Evolutionary conservation across 2,888 invertebrate species (phyloP), one percentile per base, ranked within the genome.

Genomic region (Lithophane socia): DNA sequence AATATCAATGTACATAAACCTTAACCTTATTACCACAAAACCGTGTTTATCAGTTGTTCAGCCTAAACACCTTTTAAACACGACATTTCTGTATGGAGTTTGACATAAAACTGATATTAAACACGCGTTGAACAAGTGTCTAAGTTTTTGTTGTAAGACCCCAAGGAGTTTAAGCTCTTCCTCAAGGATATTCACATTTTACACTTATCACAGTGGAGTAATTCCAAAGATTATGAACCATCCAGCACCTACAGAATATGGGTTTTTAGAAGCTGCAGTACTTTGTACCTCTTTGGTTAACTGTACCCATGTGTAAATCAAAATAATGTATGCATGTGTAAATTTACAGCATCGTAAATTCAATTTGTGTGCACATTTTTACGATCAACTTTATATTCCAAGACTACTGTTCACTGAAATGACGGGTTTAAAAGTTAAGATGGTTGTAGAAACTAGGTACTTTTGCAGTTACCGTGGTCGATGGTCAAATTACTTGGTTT

Each of bases 291-390:
- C 7, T 58, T 10, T n/a, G 42, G 37, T 70, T 29, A 58, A n/a
- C 44, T 24, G 44, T 58, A 60, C 5, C 8, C 37, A 5, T 29
- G 21, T 52, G 29, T 63, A 63, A 63, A 70, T 47, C 29, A 37
- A 37, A 37, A 37, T 37, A 68, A 60, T 61, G 1, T n/a, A 69
- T 52, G 24, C 37, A 37, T 7, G n/a, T 67, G 42, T 47, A 29
- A 13, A n/a, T 75, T 71, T 63, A 79, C 44, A 49, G 37, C 71
- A 37, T 65, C 79, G 18, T 79, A 77, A 73, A 73, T 63, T 29
- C n/a, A 12, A 24, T 29, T 60, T 29, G 42, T 70, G 24, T 24
- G 16, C 8, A 69, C 52, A 56, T 73, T 73, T 73, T 72, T 16
- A 75, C 61, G 75, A 75, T 44, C 54, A 10, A 65, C 16, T 49